Percentiles rank a stretch among this genome's conserved stretches.
Conservation (phyloP, 2,888 invertebrate genomes). For the Panopea generosa region DNA sequence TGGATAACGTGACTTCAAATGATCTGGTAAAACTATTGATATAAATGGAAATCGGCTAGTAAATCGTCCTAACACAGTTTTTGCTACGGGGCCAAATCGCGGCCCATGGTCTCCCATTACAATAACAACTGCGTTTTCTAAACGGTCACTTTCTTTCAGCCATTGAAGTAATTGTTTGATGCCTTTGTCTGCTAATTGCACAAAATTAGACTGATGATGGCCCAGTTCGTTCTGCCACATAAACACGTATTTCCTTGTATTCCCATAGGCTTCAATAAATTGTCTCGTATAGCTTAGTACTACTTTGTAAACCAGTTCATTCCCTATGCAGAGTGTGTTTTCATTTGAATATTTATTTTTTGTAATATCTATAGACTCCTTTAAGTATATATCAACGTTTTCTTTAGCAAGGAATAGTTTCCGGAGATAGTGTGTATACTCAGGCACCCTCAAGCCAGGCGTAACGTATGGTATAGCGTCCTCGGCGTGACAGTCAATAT, state of each 20-base stretch:
- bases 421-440: no score
- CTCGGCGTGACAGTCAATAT: conserved; percentile 92
- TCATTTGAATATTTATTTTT: no score
- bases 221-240: conserved; percentile 95
- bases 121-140: conserved; percentile 93
- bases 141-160: conserved; percentile 87
- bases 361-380: no score
- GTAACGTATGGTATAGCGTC: conserved; percentile 94
- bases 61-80: conserved; percentile 95
- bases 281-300: conserved; percentile 86
- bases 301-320: conserved; percentile 89
- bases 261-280: conserved; percentile 88
- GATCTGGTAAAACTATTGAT: conserved; percentile 91
- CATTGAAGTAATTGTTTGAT: conserved; percentile 87
- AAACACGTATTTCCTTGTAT: conserved; percentile 92
- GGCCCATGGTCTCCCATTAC: conserved; percentile 97
- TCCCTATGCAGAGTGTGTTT: conserved; percentile 88
- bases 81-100: conserved; percentile 92
- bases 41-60: conserved; percentile 96
- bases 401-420: no score
- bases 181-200: conserved; percentile 92
- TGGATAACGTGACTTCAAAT: conserved; percentile 89
- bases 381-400: no score
- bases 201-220: conserved; percentile 93
- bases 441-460: conserved; percentile 84